Evolutionary conservation across 1,140 invertebrate genomes (phyloP).

Genomic region (Cydia splendana): DNA sequence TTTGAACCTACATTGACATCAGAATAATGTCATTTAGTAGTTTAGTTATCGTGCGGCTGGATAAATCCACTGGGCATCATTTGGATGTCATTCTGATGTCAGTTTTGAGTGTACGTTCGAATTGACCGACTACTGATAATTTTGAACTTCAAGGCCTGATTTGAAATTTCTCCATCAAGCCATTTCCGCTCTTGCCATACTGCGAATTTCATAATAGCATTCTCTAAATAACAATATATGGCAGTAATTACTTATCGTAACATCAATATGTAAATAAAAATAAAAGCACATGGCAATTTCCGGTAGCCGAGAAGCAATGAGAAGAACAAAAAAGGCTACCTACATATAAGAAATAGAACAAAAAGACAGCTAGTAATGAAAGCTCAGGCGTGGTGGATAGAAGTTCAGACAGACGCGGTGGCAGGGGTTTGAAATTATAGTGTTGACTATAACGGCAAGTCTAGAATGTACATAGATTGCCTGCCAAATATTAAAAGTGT

Average conservation of each 20-base stretch:
- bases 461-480: too few species aligned
- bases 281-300: conserved; percentile 14
- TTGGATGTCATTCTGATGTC: too few species aligned
- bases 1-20: too few species aligned
- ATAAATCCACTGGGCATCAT: too few species aligned
- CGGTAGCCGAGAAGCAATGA: neutral
- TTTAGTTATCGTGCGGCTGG: too few species aligned
- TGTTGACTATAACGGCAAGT: too few species aligned
- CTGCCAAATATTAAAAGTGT: too few species aligned
- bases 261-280: conserved; percentile 26
- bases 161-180: neutral
- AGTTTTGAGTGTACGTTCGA: too few species aligned
- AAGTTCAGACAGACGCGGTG: neutral
- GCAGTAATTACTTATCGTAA: conserved; percentile 21
- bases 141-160: neutral
- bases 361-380: conserved; percentile 4
- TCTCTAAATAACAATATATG: conserved; percentile 30
- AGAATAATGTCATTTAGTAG: too few species aligned
- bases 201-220: conserved; percentile 7
- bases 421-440: too few species aligned
- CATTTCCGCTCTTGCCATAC: conserved; percentile 20
- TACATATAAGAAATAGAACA: neutral
- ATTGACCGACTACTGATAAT: neutral
- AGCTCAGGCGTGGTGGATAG: conserved; percentile 7
- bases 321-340: neutral